phyloP scores from a whole-genome alignment of 2,113 vertebrate genomes.

The human (Homo sapiens) region DNA sequence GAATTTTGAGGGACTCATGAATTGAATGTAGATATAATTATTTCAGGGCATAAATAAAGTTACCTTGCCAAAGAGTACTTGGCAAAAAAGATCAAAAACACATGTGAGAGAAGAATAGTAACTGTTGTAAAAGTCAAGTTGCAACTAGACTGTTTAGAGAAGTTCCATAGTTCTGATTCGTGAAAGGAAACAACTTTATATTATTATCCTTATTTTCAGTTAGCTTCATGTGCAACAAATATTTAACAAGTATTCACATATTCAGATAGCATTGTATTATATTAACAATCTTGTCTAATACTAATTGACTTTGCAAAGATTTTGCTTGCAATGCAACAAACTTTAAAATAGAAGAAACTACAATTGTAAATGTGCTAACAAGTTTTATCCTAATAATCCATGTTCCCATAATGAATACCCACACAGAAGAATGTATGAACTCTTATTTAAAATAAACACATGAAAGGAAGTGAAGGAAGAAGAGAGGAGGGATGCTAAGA shows the following conservation, averaged over 20 bases:
- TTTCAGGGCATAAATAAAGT: conserved; percentile 24
- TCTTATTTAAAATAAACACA: conserved; percentile 35
- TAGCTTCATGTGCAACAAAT: conserved; percentile 49
- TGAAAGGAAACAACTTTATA: not conserved
- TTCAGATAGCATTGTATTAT: not conserved
- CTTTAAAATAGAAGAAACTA: conserved; percentile 27
- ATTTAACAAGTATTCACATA: conserved; percentile 31
- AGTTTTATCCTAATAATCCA: conserved; percentile 16
- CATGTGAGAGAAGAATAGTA: not conserved
- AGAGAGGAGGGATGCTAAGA: not conserved
- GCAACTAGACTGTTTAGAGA: not conserved
- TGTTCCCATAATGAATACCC: conserved; percentile 19
- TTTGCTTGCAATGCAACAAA: not conserved
- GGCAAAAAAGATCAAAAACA: not conserved
- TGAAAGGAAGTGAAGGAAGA: conserved; percentile 6
- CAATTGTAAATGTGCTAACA: not conserved
- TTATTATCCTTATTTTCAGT: not conserved
- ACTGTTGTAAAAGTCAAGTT: conserved; percentile 28
- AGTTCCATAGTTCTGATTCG: conserved; percentile 10
- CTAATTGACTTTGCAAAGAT: conserved; percentile 16
- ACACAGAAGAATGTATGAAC: conserved; percentile 4
- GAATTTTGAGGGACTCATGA: not conserved
- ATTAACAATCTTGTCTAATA: conserved; percentile 6
- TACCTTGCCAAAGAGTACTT: conserved; percentile 15
- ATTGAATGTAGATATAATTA: conserved; percentile 19